Evolutionary conservation across 2,888 invertebrate genomes (phyloP).

Genomic region (Dynastes maya): DNA sequence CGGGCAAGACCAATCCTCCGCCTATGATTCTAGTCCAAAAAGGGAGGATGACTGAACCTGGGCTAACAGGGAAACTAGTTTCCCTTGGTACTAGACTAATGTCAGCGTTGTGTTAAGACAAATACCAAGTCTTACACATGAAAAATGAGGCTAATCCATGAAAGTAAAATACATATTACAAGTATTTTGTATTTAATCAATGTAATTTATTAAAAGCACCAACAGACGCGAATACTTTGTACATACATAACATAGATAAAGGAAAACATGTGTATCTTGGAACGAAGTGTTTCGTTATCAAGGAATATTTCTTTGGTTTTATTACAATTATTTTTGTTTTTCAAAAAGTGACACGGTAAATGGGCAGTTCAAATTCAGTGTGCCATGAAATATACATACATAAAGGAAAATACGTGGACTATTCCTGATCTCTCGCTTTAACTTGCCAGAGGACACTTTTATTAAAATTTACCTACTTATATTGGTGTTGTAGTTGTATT

Average conservation of each 20-base stretch:
- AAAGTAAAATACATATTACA: slow-evolving; percentile 54
- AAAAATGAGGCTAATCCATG: slow-evolving; percentile 41
- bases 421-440: slow-evolving; percentile 59
- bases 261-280: slow-evolving; percentile 30
- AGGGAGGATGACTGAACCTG: slow-evolving; percentile 86
- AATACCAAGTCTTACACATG: slow-evolving; percentile 31
- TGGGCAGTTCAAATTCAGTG: slow-evolving; percentile 64
- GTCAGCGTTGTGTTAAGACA: slow-evolving; percentile 39
- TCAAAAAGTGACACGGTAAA: slow-evolving; percentile 34
- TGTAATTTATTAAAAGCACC: slow-evolving; percentile 49
- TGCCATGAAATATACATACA: slow-evolving; percentile 64
- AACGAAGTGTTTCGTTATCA: slow-evolving; percentile 50
- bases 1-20: slow-evolving; percentile 78
- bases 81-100: slow-evolving; percentile 67
- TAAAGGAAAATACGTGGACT: slow-evolving; percentile 50
- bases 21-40: slow-evolving; percentile 79
- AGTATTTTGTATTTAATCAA: slow-evolving; percentile 56
- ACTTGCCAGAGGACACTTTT: slow-evolving; percentile 64
- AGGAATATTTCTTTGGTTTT: slow-evolving; percentile 20
- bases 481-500: slow-evolving; percentile 71
- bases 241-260: slow-evolving; percentile 39
- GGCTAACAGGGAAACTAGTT: slow-evolving; percentile 71
- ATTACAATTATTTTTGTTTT: slow-evolving; percentile 4
- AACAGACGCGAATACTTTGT: slow-evolving; percentile 38
- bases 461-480: slow-evolving; percentile 59